Evolutionary conservation across 2,888 invertebrate genomes (phyloP).

Genomic region (Dysmachus trigonus): DNA sequence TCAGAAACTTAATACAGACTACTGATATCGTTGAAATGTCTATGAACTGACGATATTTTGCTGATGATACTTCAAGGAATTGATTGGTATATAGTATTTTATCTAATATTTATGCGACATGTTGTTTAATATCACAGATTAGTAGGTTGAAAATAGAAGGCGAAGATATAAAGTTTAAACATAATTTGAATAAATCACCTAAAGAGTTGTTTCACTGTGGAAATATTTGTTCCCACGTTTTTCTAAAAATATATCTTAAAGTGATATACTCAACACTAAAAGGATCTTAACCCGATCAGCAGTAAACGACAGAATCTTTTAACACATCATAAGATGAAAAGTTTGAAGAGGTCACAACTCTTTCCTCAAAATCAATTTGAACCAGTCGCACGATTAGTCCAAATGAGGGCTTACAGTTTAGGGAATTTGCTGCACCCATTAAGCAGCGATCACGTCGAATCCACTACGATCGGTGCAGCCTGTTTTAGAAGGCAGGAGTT

Average conservation of each 20-base stretch:
- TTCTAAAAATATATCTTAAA: not conserved
- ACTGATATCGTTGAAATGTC: no score
- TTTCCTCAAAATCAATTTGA: not conserved
- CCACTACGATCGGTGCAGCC: not conserved
- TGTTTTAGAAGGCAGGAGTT: not conserved
- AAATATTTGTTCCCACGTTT: not conserved
- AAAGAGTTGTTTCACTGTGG: not conserved
- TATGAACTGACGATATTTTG: no score
- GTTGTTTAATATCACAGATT: no score
- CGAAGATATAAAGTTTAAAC: no score
- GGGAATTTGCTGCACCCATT: slow-evolving; percentile 13
- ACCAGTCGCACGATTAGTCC: not conserved
- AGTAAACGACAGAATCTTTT: not conserved
- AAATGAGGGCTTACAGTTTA: not conserved
- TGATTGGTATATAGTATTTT: no score
- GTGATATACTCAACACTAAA: not conserved
- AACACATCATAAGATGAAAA: not conserved
- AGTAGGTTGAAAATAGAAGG: no score
- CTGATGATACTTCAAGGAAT: not conserved
- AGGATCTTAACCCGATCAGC: not conserved
- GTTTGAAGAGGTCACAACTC: not conserved
- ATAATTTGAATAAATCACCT: not conserved
- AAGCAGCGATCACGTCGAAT: not conserved
- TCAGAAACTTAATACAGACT: no score
- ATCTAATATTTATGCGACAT: no score